Conservation (phyloP, 64 coral and sea anemone species). For the Stylophora pistillata region DNA sequence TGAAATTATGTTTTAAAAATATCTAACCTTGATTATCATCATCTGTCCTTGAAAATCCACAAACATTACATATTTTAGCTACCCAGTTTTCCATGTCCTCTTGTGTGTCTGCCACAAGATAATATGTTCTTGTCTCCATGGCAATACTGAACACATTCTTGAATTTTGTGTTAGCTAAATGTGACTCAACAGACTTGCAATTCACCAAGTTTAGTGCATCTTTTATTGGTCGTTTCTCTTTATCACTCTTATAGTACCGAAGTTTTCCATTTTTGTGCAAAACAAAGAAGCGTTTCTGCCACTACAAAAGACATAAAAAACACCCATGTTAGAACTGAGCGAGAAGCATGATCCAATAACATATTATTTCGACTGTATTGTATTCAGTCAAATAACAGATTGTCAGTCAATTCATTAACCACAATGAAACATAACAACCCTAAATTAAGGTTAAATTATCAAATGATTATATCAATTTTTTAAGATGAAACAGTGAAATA, state of each 20-base stretch:
- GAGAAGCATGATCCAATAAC: neutral
- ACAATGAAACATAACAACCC: no score
- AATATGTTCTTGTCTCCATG: constrained; percentile 71
- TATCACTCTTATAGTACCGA: constrained; percentile 82
- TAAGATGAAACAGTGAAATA: no score
- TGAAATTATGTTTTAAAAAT: no score
- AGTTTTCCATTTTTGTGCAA: constrained; percentile 72
- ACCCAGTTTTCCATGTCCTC: constrained; percentile 87
- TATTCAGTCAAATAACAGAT: neutral
- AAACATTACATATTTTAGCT: constrained; percentile 70
- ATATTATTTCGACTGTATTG: neutral
- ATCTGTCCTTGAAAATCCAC: constrained; percentile 85
- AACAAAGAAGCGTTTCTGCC: constrained; percentile 91
- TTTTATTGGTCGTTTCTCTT: constrained; percentile 77
- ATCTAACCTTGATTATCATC: neutral
- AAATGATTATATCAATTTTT: no score
- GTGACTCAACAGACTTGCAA: constrained; percentile 74
- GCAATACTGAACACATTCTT: constrained; percentile 87
- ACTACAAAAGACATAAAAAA: constrained; percentile 61
- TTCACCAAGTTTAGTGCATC: constrained; percentile 62
- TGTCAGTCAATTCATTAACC: neutral
- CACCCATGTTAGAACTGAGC: neutral
- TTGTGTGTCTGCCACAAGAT: constrained; percentile 81
- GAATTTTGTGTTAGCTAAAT: constrained; percentile 76
- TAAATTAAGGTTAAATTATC: no score